Evolutionary conservation across 2,113 vertebrate genomes (phyloP).

Genomic region (Zosterops japonicus): DNA sequence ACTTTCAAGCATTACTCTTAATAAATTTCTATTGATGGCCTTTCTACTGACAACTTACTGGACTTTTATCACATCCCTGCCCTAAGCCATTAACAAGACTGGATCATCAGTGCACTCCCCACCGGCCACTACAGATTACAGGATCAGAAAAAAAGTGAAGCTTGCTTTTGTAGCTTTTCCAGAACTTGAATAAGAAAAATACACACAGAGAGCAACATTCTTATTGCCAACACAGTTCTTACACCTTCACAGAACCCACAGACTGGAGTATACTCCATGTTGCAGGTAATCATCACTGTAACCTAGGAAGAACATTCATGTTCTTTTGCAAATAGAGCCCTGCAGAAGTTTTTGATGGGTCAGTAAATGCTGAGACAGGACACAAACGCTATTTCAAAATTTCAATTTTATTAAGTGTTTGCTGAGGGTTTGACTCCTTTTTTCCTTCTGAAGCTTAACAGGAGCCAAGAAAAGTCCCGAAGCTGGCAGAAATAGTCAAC

Average conservation of each 20-base stretch:
- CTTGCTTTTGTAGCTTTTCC: not conserved
- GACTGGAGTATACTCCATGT: not conserved
- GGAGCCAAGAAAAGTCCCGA: not conserved
- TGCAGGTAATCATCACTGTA: not conserved
- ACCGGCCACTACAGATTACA: not conserved
- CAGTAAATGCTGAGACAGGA: not conserved
- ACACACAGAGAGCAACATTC: not conserved
- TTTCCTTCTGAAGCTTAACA: slow-evolving; percentile 2
- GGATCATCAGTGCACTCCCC: not conserved
- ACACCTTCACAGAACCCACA: not conserved
- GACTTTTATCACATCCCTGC: slow-evolving; percentile 8
- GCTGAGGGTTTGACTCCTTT: not conserved
- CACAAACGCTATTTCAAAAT: not conserved
- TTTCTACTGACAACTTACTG: slow-evolving; percentile 20
- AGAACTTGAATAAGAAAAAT: not conserved
- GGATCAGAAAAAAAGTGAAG: not conserved
- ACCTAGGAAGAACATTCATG: not conserved
- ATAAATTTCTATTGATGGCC: slow-evolving; percentile 18
- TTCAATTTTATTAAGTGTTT: not conserved
- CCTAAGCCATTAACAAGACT: slow-evolving; percentile 1
- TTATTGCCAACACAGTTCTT: not conserved
- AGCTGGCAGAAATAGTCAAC: not conserved
- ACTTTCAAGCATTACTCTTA: not conserved
- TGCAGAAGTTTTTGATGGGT: not conserved
- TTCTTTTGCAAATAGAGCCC: not conserved